phyloP scores from a whole-genome alignment of 2,888 invertebrate genomes.

The Catocala nupta region DNA sequence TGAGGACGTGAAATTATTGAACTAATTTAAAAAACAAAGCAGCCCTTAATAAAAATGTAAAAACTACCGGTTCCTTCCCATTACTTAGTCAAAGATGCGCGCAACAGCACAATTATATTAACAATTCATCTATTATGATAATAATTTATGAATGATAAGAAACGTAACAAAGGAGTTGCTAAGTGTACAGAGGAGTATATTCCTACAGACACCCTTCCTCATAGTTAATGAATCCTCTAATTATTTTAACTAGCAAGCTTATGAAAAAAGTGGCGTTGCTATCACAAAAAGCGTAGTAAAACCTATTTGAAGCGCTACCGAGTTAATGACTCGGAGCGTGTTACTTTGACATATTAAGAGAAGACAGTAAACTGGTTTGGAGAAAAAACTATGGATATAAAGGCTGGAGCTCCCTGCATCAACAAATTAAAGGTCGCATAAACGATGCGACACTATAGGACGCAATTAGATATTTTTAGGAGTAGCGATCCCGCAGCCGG shows the following conservation, averaged over 20 bases:
- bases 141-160: slow-evolving; percentile 42
- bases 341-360: slow-evolving; percentile 83
- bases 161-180: slow-evolving; percentile 41
- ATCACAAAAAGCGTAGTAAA: slow-evolving; percentile 63
- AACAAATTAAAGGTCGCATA: slow-evolving; percentile 77
- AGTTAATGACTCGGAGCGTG: slow-evolving; percentile 77
- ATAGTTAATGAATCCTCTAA: slow-evolving; percentile 70
- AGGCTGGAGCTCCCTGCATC: slow-evolving; percentile 61
- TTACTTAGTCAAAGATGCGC: slow-evolving; percentile 52
- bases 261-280: slow-evolving; percentile 61
- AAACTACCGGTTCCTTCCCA: slow-evolving; percentile 58
- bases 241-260: slow-evolving; percentile 69
- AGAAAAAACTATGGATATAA: slow-evolving; percentile 63
- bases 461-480: slow-evolving; percentile 73
- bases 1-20: slow-evolving; percentile 60
- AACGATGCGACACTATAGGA: slow-evolving; percentile 64
- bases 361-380: slow-evolving; percentile 76
- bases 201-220: slow-evolving; percentile 63
- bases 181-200: slow-evolving; percentile 42
- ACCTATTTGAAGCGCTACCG: slow-evolving; percentile 66
- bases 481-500: slow-evolving; percentile 45
- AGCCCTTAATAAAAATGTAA: slow-evolving; percentile 68
- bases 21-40: slow-evolving; percentile 66
- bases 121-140: slow-evolving; percentile 47
- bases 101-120: slow-evolving; percentile 51